Base-by-base conservation (phyloP, 2,797 vertebrate species). In the Brotula barbata region DNA sequence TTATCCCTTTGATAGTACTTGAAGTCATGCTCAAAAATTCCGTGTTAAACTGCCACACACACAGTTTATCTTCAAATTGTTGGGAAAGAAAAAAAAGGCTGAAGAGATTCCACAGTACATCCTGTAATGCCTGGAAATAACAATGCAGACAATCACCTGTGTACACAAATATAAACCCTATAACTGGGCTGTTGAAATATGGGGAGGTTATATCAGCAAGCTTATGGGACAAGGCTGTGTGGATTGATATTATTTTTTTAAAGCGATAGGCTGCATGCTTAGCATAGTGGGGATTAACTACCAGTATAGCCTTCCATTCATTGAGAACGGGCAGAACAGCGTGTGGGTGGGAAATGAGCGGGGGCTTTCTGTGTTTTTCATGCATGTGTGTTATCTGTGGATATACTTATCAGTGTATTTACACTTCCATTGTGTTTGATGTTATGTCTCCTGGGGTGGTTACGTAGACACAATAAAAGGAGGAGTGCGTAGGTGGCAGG, bases 261-360 rank as follows among this genome's bases (percentile, higher is more conserved):
- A 54, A 34, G 59, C 59, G 33, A 12, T 43, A 57, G 58, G 19
- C 39, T 64, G 13, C 16, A 28, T 33, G 43, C 31, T 10, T 9
- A 54, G 59, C 36, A 7, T 31, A 12, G 48, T 42, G 60, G 44
- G 55, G 58, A 78, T 84, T 67, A 74, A 53, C 34, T 61, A 75
- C 67, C 55, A 22, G 64, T 57, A 47, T 70, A 72, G 46, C 34
- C 52, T 58, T 80, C 71, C 71, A 82, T 85, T 82, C 68, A 81
- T 60, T 76, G 60, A 67, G 45, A 50, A 31, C 50, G 42, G 43
- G 42, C 71, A 71, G 45, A 42, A 31, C 58, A 46, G 65, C 56
- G 60, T 45, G 80, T 78, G 80, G 78, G 85, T 61, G 82, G 69
- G 42, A 66, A 68, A 36, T 43, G 34, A 65, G 61, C 55, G 73